A percentile compares a stretch with the other conserved stretches of the same genome.
phyloP scores from a whole-genome alignment of 2,113 vertebrate species.

The Vimba vimba region DNA sequence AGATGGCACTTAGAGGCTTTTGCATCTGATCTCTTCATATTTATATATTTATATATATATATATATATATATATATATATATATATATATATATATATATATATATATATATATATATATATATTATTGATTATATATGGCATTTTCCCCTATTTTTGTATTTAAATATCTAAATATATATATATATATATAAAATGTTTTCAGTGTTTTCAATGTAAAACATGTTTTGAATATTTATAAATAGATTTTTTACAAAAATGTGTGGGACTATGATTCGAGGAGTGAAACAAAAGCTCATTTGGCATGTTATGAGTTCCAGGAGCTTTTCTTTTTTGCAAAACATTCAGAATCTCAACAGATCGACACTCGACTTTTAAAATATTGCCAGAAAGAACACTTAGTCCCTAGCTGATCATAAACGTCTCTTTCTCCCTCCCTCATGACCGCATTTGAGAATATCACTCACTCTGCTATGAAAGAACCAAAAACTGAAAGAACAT shows the following conservation, averaged over 20 bases:
- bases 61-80: no score
- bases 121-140: no score
- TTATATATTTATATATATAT: no score
- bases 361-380: conserved; percentile 45
- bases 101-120: no score
- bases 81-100: no score
- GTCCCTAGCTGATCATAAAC: conserved; percentile 51
- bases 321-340: conserved; percentile 46
- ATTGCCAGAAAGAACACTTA: conserved; percentile 41
- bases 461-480: conserved; percentile 77
- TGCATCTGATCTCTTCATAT: no score
- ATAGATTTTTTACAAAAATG: not conserved
- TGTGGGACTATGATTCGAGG: not conserved
- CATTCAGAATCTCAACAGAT: conserved; percentile 30
- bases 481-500: conserved; percentile 78
- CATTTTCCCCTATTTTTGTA: no score
- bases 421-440: conserved; percentile 49
- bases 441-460: conserved; percentile 79
- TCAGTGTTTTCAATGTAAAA: no score
- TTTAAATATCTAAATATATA: no score
- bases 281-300: conserved; percentile 3
- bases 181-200: no score
- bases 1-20: no score
- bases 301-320: conserved; percentile 47
- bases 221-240: no score